A percentile compares a stretch with the other conserved stretches of the same genome.
Conservation (phyloP, 1,140 invertebrate genomes). For the Palaemon carinicauda region DNA sequence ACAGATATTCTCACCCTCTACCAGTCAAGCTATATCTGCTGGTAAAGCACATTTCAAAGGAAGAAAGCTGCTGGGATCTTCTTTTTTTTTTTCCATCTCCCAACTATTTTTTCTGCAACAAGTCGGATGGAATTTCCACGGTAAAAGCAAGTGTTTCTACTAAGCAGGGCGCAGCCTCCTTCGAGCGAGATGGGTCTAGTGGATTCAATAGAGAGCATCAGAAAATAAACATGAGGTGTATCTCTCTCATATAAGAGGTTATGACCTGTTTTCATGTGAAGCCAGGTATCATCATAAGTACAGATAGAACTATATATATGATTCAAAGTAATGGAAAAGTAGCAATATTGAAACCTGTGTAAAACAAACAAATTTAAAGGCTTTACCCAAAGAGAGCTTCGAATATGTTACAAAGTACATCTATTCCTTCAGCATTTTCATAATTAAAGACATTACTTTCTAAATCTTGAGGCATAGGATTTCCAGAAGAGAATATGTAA, state of each 20-base stretch:
- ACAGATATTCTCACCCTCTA: too few relatives aligned
- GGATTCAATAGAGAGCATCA: not conserved
- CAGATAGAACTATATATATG: not conserved
- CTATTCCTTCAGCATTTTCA: too few relatives aligned
- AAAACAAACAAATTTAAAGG: not conserved
- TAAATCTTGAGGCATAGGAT: too few relatives aligned
- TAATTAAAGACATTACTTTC: too few relatives aligned
- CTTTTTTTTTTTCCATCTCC: too few relatives aligned
- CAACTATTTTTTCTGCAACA: not conserved
- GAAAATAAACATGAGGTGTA: not conserved
- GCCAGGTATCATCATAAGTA: not conserved
- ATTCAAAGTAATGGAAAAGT: not conserved
- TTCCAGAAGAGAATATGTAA: too few relatives aligned
- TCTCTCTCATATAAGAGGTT: not conserved
- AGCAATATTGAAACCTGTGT: not conserved
- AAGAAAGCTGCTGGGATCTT: too few relatives aligned
- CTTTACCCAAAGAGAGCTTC: not conserved
- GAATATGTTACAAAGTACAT: slow-evolving; percentile 3
- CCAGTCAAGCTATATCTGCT: too few relatives aligned
- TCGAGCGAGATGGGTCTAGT: not conserved
- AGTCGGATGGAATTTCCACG: not conserved
- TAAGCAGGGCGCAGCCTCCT: not conserved
- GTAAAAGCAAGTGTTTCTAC: not conserved
- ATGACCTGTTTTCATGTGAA: slow-evolving; percentile 6
- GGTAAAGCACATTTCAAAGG: too few relatives aligned